These are phyloP conservation scores for Pterois miles DNA, from an alignment of 2,797 vertebrate genomes.

Conservation along the genomic window DNA sequence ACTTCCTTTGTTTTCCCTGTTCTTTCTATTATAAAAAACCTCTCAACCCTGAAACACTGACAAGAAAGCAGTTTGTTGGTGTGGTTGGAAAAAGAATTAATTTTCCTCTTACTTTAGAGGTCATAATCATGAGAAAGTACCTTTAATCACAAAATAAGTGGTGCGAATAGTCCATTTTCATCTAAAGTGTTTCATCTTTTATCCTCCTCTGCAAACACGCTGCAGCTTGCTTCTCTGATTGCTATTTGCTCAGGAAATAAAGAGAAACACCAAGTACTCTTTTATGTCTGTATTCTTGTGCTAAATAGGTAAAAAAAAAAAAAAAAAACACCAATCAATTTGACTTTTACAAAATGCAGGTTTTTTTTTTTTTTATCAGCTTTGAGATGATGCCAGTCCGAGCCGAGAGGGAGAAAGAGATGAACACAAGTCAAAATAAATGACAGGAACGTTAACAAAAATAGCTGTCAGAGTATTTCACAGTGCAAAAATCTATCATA, in stretches of 20 bases:
- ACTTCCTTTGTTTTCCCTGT: conserved; percentile 51
- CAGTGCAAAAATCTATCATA: conserved; percentile 66
- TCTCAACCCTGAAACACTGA: conserved; percentile 62
- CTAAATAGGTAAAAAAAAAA: conserved; percentile 51
- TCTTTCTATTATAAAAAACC: conserved; percentile 57
- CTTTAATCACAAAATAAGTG: conserved; percentile 2
- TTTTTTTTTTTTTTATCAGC: conserved; percentile 45
- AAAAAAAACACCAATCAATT: conserved; percentile 48
- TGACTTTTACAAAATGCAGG: conserved; percentile 62
- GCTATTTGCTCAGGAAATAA: conserved; percentile 24
- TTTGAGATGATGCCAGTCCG: conserved; percentile 56
- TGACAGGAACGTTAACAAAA: conserved; percentile 55
- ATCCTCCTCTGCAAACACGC: not conserved
- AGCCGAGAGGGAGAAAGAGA: conserved; percentile 45
- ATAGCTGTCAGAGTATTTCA: conserved; percentile 66
- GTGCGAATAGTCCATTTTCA: conserved; percentile 10
- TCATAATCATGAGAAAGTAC: not conserved
- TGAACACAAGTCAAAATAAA: conserved; percentile 51
- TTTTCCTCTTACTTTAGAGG: not conserved
- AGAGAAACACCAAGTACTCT: conserved; percentile 33
- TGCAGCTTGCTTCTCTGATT: not conserved
- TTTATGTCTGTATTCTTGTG: conserved; percentile 55
- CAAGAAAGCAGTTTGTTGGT: conserved; percentile 20
- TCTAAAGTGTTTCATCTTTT: not conserved
- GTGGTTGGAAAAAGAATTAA: not conserved